Conservation (phyloP, 2,888 invertebrate genomes). For the Leptopilina myrica region DNA sequence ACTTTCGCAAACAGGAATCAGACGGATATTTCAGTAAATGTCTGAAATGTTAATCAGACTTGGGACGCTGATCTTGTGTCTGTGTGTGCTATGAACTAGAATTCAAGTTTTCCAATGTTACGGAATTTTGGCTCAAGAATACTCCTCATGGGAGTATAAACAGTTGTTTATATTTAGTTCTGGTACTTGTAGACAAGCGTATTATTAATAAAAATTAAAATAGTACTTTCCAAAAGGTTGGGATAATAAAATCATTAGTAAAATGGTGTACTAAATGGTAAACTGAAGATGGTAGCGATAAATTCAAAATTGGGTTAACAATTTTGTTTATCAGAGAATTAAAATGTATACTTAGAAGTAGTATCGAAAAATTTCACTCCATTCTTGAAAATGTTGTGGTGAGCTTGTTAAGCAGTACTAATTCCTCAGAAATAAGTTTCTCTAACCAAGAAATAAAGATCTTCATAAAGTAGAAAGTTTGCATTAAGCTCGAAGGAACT, state of each 20-base stretch:
- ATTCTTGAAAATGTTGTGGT: conserved; percentile 4
- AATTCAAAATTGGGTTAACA: no score
- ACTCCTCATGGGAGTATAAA: neutral
- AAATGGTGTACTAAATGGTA: no score
- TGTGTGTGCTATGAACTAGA: neutral
- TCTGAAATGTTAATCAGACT: conserved; percentile 36
- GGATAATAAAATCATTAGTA: no score
- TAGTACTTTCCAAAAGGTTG: no score
- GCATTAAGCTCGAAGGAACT: conserved; percentile 1
- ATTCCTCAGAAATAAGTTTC: conserved; percentile 21
- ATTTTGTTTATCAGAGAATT: neutral
- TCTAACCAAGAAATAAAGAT: neutral
- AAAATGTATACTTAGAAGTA: neutral
- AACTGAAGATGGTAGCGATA: no score
- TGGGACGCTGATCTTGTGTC: neutral
- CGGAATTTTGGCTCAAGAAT: neutral
- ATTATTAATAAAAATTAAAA: no score
- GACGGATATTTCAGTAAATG: conserved; percentile 28
- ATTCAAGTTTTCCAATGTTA: conserved; percentile 16
- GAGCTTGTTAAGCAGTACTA: conserved; percentile 2
- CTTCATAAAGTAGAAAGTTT: conserved; percentile 20
- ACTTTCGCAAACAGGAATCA: conserved; percentile 33
- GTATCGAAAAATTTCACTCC: neutral
- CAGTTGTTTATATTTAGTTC: neutral
- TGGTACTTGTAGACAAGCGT: neutral